These are phyloP conservation scores for Phalacrocorax aristotelis DNA, from an alignment of 2,113 vertebrate species.

Conservation along the genomic window DNA sequence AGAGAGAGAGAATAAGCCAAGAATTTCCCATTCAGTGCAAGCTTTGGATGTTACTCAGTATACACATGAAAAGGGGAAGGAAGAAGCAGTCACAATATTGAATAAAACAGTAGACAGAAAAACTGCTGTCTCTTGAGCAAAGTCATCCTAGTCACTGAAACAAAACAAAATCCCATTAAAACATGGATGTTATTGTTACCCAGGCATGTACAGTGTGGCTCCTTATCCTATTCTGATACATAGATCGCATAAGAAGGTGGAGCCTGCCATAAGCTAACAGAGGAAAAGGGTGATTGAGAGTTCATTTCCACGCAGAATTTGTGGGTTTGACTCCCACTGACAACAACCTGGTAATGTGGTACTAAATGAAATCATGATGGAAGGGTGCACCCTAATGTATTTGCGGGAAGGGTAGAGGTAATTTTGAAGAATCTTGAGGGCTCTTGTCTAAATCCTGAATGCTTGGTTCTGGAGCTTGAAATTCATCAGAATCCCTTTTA, in stretches of 20 bases:
- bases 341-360: not conserved
- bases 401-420: not conserved
- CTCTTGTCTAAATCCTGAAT: not conserved
- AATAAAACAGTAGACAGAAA: not conserved
- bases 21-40: not conserved
- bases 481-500: not conserved
- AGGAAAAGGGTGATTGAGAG: not conserved
- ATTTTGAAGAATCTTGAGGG: not conserved
- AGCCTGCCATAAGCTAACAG: not conserved
- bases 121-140: not conserved
- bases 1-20: not conserved
- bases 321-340: not conserved
- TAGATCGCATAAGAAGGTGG: accelerated
- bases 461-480: not conserved
- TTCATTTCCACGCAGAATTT: not conserved
- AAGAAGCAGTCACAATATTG: not conserved
- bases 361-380: not conserved
- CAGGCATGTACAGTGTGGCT: not conserved
- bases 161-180: not conserved
- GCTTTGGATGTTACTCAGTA: not conserved
- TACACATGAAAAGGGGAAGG: not conserved
- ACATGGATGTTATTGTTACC: not conserved
- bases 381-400: not conserved
- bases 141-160: not conserved
- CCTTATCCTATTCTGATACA: not conserved